Evolutionary conservation across 2,797 vertebrate genomes (phyloP), one percentile per base, ranked within the genome.

Genomic region (Cossypha dichroa): DNA sequence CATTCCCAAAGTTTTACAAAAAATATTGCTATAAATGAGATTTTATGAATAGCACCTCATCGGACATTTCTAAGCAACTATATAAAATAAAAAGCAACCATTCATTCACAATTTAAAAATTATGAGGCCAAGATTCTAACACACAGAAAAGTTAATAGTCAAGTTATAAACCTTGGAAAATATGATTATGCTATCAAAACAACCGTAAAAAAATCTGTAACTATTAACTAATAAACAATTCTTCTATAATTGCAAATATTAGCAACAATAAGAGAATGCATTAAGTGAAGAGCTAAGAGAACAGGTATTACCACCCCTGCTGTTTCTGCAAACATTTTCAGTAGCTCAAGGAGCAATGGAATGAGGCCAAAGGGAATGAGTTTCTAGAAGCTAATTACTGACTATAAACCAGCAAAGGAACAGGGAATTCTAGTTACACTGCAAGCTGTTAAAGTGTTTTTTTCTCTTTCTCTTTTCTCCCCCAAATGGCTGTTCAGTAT

Each of bases 401-500:
- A 49, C 60, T 51, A 41, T 85, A 94, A 93, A 81, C 62, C 75
- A 85, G 74, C 45, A 93, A 95, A 94, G 70, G 52, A 91, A 79
- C 43, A 81, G 85, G 46, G 86, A 90, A 96, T 94, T 95, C 84
- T 74, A 72, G 72, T 64, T 96, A 90, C 34, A 60, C 19, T 96
- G 54, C 58, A 96, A 94, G 74, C 63, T 81, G 91, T 90, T 94
- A 70, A 78, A 81, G 15, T 33, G 4, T 34, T 64, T 80, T 76
- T 94, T 94, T 85, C 87, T 69, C 29, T 14, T 67, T 62, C 43
- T 25, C 4, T 60, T 85, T 92, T 87, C 63, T 19, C 21, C 38
- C 67, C 43, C 62, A 90, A 95, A 86, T 54, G 79, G 26, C 90
- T 85, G 54, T 54, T 97, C 76, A 92, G 58, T 80, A 86, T 96